These are phyloP conservation scores for Alloplasta piceator DNA, from an alignment of 2,888 invertebrate genomes.

Conservation along the genomic window DNA sequence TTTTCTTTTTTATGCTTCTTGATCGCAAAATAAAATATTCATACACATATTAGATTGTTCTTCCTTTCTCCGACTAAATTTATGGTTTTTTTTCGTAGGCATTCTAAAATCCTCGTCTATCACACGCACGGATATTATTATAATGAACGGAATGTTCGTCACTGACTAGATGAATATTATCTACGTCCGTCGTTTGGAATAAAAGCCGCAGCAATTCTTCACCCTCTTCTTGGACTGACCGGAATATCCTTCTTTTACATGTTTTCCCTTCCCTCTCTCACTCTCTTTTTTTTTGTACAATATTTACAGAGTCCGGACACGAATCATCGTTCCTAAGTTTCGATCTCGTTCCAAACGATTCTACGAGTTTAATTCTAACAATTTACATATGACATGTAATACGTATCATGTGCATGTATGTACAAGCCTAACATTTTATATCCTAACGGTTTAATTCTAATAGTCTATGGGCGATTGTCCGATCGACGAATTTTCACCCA, in stretches of 20 bases:
- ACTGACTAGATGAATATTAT: slow-evolving; percentile 59
- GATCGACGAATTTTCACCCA: slow-evolving; percentile 50
- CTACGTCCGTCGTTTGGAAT: slow-evolving; percentile 32
- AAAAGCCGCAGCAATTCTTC: slow-evolving; percentile 22
- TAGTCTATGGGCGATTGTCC: slow-evolving; percentile 19
- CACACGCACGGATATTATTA: too few relatives aligned
- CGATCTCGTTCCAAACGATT: not conserved
- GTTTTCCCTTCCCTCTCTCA: not conserved
- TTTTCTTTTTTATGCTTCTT: not conserved
- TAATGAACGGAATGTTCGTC: slow-evolving; percentile 2
- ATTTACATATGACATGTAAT: slow-evolving; percentile 21
- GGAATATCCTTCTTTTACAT: not conserved
- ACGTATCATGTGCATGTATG: slow-evolving; percentile 40
- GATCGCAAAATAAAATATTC: not conserved
- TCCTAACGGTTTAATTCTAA: slow-evolving; percentile 19
- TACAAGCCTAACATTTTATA: slow-evolving; percentile 51
- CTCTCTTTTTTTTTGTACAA: slow-evolving; percentile 54
- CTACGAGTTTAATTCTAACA: not conserved
- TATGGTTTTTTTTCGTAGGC: not conserved
- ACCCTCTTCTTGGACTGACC: slow-evolving; percentile 12
- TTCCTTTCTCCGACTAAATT: not conserved
- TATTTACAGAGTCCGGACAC: slow-evolving; percentile 53
- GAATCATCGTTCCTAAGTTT: slow-evolving; percentile 6
- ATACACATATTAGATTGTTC: not conserved
- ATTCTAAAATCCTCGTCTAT: too few relatives aligned